Base-by-base conservation (phyloP, 2,888 invertebrate genomes). In the Rotaria magnacalcarata region DNA sequence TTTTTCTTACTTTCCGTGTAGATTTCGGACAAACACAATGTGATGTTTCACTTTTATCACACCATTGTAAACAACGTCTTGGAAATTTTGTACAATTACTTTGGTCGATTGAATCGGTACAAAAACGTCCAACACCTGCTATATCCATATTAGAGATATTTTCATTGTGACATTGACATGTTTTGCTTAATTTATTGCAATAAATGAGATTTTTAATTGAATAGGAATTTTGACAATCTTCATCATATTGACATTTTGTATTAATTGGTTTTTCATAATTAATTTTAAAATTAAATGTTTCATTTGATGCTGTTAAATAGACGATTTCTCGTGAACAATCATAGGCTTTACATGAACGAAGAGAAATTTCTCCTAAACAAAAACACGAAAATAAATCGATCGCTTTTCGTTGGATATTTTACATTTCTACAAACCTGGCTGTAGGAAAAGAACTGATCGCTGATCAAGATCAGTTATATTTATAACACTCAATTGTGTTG, bases 271-370 rank as follows among this genome's bases (percentile, higher is more conserved):
- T 80, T 80, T 80, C 80, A 47, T 80, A 80, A 47, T 47, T 43
- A 10, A 80, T n/a, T 47, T 43, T 47, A 10, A 80, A 24, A n/a
- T 80, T 47, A 47, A 80, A 80, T 80, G 80, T 80, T 80, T 80
- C 80, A 80, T 80, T 80, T 43, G 80, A 80, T 43, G 80, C 80
- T 8, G 80, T 80, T 47, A 80, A 80, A 47, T 80, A 80, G n/a
- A 80, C 80, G n/a, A 80, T n/a, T 80, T 80, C 47, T n/a, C 47
- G 43, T 11, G 21, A 21, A 80, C 80, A 80, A 80, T 80, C 80
- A n/a, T 80, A 80, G n/a, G 80, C 80, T 80, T 80, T 80, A 80
- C 80, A 80, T 43, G 80, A 80, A 80, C 80, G 80, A 47, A 80
- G 47, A 11, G 80, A 43, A n/a, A 80, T 80, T 47, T 80, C 80